These are phyloP conservation scores for Merodon equestris DNA, from an alignment of 2,888 invertebrate species.

Conservation along the genomic window DNA sequence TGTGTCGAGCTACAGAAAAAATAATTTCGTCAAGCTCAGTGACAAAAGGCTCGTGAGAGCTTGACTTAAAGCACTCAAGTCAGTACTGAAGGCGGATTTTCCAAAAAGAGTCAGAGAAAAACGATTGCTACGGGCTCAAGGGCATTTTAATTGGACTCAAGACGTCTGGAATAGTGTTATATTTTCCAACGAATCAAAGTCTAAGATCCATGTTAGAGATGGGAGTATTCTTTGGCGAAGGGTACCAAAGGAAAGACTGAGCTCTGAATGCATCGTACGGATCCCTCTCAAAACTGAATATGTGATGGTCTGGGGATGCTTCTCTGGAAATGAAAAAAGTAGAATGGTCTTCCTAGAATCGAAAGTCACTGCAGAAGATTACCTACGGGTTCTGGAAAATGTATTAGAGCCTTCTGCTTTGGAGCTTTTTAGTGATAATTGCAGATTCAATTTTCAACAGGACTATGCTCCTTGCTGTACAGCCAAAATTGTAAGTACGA, in stretches of 20 bases:
- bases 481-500: too few species aligned
- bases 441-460: not conserved
- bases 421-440: not conserved
- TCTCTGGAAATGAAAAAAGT: too few species aligned
- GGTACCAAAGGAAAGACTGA: too few species aligned
- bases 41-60: not conserved
- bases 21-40: too few species aligned
- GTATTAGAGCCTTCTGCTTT: too few species aligned
- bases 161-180: not conserved
- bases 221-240: constrained; percentile 1
- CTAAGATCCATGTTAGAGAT: not conserved
- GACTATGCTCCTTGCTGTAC: not conserved
- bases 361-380: too few species aligned
- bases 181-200: not conserved
- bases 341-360: too few species aligned
- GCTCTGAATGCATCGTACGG: not conserved
- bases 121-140: constrained; percentile 1
- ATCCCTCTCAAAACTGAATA: not conserved
- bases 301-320: too few species aligned
- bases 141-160: constrained; percentile 3
- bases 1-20: too few species aligned
- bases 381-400: too few species aligned
- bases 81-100: too few species aligned
- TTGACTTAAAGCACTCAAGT: not conserved
- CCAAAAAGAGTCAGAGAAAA: too few species aligned